Conservation (phyloP, 1,140 invertebrate species). For the Adoxophyes honmai region DNA sequence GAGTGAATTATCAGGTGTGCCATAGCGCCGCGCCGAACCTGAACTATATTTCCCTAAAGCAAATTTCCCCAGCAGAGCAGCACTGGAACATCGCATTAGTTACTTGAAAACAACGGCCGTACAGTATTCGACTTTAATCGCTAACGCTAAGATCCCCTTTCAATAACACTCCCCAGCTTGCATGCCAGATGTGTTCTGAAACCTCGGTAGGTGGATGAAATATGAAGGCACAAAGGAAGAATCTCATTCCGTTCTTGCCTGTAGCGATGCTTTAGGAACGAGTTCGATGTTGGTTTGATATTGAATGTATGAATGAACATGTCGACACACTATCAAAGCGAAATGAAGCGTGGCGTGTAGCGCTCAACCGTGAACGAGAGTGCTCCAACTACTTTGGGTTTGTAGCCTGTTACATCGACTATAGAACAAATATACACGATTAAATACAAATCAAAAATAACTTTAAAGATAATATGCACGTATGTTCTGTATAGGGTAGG, state of each 20-base stretch:
- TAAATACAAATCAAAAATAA: no score
- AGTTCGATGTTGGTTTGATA: slow-evolving; percentile 35
- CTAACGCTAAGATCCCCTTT: slow-evolving; percentile 31
- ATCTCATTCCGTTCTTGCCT: slow-evolving; percentile 54
- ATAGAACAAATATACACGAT: no score
- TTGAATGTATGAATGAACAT: slow-evolving; percentile 39
- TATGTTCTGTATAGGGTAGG: no score
- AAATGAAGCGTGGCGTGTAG: not conserved
- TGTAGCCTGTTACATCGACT: no score
- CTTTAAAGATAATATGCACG: no score
- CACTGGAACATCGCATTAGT: slow-evolving; percentile 44
- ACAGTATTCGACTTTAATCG: slow-evolving; percentile 38
- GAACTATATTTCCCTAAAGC: slow-evolving; percentile 51
- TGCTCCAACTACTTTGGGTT: not conserved
- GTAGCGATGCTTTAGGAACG: slow-evolving; percentile 44
- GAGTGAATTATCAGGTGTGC: slow-evolving; percentile 54
- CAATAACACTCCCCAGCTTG: slow-evolving; percentile 20
- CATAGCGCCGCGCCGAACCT: slow-evolving; percentile 26
- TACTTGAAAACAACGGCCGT: slow-evolving; percentile 22
- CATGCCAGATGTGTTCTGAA: slow-evolving; percentile 38
- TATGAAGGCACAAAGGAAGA: slow-evolving; percentile 61
- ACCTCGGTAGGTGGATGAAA: slow-evolving; percentile 52
- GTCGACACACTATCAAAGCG: slow-evolving; percentile 12
- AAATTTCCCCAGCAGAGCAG: slow-evolving; percentile 48
- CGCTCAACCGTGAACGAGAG: not conserved